These are phyloP conservation scores for Melanotaenia boesemani DNA, from an alignment of 2,797 vertebrate genomes.

Conservation along the genomic window DNA sequence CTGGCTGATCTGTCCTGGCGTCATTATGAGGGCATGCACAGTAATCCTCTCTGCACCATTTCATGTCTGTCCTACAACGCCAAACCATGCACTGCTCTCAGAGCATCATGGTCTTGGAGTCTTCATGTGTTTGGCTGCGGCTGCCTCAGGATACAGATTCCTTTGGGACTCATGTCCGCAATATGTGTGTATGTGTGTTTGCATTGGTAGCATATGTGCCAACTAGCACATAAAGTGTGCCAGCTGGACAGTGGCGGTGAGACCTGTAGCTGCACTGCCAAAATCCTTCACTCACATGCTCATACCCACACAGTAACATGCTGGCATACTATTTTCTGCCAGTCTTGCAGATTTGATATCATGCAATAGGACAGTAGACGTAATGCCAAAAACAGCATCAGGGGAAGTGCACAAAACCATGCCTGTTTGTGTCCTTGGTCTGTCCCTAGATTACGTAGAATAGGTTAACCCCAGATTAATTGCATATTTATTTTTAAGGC, in stretches of 20 bases:
- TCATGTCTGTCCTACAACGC: conserved; percentile 35
- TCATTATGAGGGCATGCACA: conserved; percentile 14
- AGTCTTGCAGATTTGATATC: conserved; percentile 62
- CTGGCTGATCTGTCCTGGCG: conserved; percentile 25
- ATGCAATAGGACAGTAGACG: conserved; percentile 42
- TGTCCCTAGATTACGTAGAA: conserved; percentile 53
- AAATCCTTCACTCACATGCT: conserved; percentile 17
- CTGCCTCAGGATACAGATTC: conserved; percentile 34
- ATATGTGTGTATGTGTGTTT: conserved; percentile 25
- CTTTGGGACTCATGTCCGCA: conserved; percentile 22
- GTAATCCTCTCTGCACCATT: conserved; percentile 41
- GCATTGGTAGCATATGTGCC: conserved; percentile 48
- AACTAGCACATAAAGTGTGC: conserved; percentile 48
- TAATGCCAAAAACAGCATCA: conserved; percentile 41
- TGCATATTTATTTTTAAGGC: conserved; percentile 23
- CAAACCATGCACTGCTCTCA: conserved; percentile 15
- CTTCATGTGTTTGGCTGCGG: conserved; percentile 16
- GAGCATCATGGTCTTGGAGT: conserved; percentile 37
- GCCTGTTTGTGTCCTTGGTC: conserved; percentile 14
- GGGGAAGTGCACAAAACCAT: conserved; percentile 35
- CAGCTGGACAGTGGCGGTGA: conserved; percentile 58
- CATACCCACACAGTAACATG: conserved; percentile 21
- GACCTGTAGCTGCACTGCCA: conserved; percentile 54
- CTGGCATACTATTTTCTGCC: conserved; percentile 47
- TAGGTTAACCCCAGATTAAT: conserved; percentile 60